phyloP scores from a whole-genome alignment of 2,797 vertebrate genomes.

The Paedocypris micromegethes region DNA sequence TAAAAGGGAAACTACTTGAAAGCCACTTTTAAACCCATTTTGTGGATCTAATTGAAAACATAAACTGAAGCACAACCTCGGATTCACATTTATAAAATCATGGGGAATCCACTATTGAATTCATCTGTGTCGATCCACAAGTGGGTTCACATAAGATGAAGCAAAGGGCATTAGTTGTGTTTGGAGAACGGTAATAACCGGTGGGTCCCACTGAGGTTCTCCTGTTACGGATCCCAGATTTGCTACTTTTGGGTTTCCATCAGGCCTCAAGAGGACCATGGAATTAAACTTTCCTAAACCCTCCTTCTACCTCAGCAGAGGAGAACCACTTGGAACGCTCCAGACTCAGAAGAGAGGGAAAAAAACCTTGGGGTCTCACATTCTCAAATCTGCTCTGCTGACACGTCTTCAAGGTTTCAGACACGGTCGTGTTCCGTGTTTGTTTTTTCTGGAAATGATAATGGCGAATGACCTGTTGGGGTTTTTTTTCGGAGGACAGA shows the following conservation, averaged over 20 bases:
- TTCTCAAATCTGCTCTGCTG: neutral
- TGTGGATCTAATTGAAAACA: neutral
- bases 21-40: neutral
- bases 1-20: neutral
- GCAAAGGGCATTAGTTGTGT: slow-evolving; percentile 29
- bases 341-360: slow-evolving; percentile 23
- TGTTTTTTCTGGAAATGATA: slow-evolving; percentile 28
- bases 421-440: slow-evolving; percentile 1
- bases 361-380: slow-evolving; percentile 26
- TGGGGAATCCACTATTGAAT: slow-evolving; percentile 16
- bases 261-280: slow-evolving; percentile 44
- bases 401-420: slow-evolving; percentile 25
- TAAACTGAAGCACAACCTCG: neutral
- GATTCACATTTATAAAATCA: neutral
- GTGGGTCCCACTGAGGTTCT: slow-evolving; percentile 26
- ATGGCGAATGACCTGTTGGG: neutral
- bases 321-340: slow-evolving; percentile 24
- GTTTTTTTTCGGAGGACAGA: slow-evolving; percentile 22
- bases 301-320: slow-evolving; percentile 35
- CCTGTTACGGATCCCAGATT: slow-evolving; percentile 35
- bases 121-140: slow-evolving; percentile 36
- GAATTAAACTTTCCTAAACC: slow-evolving; percentile 55
- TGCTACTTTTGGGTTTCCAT: slow-evolving; percentile 45
- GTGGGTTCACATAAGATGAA: slow-evolving; percentile 35
- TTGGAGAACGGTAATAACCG: slow-evolving; percentile 31